These are phyloP conservation scores for Amphimallon solstitiale DNA, from an alignment of 2,888 invertebrate species.

Conservation along the genomic window DNA sequence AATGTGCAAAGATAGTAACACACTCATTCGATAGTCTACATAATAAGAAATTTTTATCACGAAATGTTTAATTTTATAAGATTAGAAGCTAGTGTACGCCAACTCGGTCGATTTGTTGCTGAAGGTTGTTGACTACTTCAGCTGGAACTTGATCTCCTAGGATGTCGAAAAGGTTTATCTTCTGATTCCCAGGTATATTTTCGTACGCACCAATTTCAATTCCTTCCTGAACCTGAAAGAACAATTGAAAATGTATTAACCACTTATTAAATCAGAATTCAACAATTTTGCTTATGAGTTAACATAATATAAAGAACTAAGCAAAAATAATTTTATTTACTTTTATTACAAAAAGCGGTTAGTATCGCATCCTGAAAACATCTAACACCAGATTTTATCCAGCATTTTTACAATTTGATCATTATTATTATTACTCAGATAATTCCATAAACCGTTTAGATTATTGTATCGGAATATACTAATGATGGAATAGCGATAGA, in stretches of 20 bases:
- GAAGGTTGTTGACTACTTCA: conserved; percentile 89
- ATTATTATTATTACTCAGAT: too few species aligned
- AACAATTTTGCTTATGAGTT: too few species aligned
- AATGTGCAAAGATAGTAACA: background rate
- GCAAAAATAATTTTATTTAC: too few species aligned
- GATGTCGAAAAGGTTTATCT: conserved; percentile 84
- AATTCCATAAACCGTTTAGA: too few species aligned
- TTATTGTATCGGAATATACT: too few species aligned
- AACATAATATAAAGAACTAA: too few species aligned
- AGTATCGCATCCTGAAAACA: too few species aligned
- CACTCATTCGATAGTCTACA: conserved; percentile 21
- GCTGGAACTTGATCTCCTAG: conserved; percentile 86
- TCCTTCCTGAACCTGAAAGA: conserved; percentile 78
- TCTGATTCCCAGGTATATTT: conserved; percentile 85
- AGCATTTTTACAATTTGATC: too few species aligned
- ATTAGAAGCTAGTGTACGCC: conserved; percentile 69
- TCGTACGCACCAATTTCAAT: conserved; percentile 88
- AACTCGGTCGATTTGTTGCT: conserved; percentile 85
- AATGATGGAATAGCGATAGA: too few species aligned
- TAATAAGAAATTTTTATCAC: conserved; percentile 33
- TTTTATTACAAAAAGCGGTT: too few species aligned
- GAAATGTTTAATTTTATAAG: conserved; percentile 9
- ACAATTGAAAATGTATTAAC: conserved; percentile 18
- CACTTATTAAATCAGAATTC: too few species aligned
- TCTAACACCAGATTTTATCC: too few species aligned